Evolutionary conservation across 2,888 invertebrate genomes (phyloP), one percentile per base, ranked within the genome.

Genomic region (Drosophila pullipes): DNA sequence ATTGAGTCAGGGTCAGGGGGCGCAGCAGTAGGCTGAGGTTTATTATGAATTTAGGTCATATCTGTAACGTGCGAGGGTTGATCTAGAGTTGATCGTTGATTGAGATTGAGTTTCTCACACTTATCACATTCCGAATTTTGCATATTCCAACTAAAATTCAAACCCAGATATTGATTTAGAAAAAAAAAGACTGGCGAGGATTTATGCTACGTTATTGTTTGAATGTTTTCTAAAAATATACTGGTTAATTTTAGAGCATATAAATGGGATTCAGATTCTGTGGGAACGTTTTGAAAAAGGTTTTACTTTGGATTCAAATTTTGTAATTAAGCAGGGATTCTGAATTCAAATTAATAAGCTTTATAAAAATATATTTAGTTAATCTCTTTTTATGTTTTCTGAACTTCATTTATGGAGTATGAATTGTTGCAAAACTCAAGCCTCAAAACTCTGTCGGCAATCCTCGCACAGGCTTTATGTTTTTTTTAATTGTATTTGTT

Each of bases 21-120:
- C 11, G n/a, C 33, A 35, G 10, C 39, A 39, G 30, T 50, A 69
- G 61, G 41, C 52, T n/a, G 39, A 41, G 33, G 63, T 16, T 57
- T 72, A 50, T 63, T 68, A 69, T 67, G 76, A 76, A 78, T 55
- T 71, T 71, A 73, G 83, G 49, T 69, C 83, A 76, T 85, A 83
- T 81, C 76, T 57, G 74, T 69, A 66, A 69, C 50, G 68, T 78
- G 83, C 74, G 71, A 62, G 75, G 69, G 69, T 72, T 79, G 50
- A 61, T 54, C 35, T 11, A 35, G 11, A 18, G n/a, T 49, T 57
- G 6, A 41, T 59, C 59, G 37, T 35, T 11, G 25, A 28, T n/a
- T 44, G 30, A 35, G 47, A 47, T 47, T 47, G 16, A 47, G 47
- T 25, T 47, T 47, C 16, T 9, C 9, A 25, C 31, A 31, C 31